Percentiles rank a stretch among this genome's conserved stretches.
Evolutionary conservation across 2,888 invertebrate species (phyloP).

Genomic region (Cerceris rybyensis): DNA sequence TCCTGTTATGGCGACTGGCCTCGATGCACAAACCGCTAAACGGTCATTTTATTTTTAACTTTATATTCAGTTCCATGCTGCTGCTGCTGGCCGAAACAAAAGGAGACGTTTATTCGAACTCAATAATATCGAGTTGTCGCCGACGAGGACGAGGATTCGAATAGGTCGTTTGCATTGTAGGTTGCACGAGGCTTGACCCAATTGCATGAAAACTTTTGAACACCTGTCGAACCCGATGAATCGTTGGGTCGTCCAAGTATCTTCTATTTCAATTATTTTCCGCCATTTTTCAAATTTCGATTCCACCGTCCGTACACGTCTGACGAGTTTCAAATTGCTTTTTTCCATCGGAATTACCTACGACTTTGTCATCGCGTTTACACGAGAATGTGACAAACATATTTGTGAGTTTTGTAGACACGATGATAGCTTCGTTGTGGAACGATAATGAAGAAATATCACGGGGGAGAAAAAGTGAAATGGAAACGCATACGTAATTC

Average conservation of each 20-base stretch:
- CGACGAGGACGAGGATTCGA: conserved; percentile 18
- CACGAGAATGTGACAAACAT: too few species aligned
- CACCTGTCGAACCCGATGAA: conserved; percentile 23
- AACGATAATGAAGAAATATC: too few species aligned
- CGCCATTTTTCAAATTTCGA: background rate
- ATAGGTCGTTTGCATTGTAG: conserved; percentile 13
- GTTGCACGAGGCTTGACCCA: conserved; percentile 23
- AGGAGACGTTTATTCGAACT: conserved; percentile 54
- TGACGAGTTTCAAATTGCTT: too few species aligned
- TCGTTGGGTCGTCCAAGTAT: background rate
- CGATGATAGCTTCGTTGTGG: too few species aligned
- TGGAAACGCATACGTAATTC: too few species aligned
- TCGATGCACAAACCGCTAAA: conserved; percentile 57
- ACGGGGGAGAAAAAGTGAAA: too few species aligned
- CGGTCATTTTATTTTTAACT: conserved; percentile 66
- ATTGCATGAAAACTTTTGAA: conserved; percentile 28
- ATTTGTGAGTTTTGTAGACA: too few species aligned
- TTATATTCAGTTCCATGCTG: conserved; percentile 45
- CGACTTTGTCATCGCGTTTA: too few species aligned
- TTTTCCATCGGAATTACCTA: too few species aligned
- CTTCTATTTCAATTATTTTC: conserved; percentile 15
- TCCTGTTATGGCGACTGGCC: conserved; percentile 50
- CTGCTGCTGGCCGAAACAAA: conserved; percentile 40
- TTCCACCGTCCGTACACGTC: too few species aligned
- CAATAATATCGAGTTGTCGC: conserved; percentile 58